These are phyloP conservation scores for Anabacerthia variegaticeps DNA, from an alignment of 2,797 vertebrate species.

Conservation along the genomic window DNA sequence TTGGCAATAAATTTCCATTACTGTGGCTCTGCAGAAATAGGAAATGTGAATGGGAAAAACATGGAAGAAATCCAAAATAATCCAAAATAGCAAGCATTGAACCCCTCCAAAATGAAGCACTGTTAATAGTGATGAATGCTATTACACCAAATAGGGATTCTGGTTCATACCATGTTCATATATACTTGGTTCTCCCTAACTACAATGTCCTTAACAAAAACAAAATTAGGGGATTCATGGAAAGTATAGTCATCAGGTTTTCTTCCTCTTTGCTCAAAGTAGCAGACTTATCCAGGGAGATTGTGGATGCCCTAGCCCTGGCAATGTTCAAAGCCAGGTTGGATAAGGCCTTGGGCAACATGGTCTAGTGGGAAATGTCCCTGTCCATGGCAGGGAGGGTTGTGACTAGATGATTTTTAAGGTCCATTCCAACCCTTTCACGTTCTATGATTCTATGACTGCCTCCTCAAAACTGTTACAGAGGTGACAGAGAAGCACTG, in stretches of 20 bases:
- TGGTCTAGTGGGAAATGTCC: not conserved
- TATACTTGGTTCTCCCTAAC: not conserved
- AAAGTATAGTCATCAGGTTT: not conserved
- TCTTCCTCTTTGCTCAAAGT: not conserved
- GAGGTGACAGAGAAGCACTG: not conserved
- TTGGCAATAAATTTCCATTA: not conserved
- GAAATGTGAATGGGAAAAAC: not conserved
- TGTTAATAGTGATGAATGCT: not conserved
- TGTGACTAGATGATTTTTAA: not conserved
- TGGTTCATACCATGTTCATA: not conserved
- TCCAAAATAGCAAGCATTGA: not conserved
- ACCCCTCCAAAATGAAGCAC: not conserved
- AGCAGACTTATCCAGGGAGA: not conserved
- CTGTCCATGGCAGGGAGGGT: not conserved
- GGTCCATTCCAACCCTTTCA: not conserved
- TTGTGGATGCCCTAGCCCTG: not conserved
- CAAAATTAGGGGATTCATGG: not conserved
- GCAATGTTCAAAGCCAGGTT: not conserved
- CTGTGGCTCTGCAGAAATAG: not conserved
- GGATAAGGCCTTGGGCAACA: not conserved
- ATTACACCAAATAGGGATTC: not conserved
- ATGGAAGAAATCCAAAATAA: not conserved
- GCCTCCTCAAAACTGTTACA: not conserved
- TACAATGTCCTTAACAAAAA: not conserved
- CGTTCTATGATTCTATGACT: not conserved